A percentile compares a stretch with the other conserved stretches of the same genome.
Evolutionary conservation across 2,888 invertebrate species (phyloP).

Genomic region (Galerucella nymphaeae): DNA sequence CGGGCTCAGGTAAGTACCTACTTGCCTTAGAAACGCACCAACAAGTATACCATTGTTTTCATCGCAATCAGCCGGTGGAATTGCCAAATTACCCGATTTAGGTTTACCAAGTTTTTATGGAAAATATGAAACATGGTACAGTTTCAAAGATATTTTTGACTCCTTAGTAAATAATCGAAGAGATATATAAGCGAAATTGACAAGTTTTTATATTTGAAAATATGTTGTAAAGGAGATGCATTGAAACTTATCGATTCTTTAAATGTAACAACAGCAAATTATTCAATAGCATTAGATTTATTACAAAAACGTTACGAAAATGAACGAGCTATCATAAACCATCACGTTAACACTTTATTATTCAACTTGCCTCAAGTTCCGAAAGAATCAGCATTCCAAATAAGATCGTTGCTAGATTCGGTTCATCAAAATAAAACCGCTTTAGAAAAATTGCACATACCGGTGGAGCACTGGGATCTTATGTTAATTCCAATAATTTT

Average conservation of each 20-base stretch:
- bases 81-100: neutral
- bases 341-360: neutral
- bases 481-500: constrained; percentile 37
- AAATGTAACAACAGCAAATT: neutral
- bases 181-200: neutral
- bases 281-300: neutral
- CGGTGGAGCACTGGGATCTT: constrained; percentile 38
- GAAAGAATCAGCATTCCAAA: constrained; percentile 2
- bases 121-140: neutral
- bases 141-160: neutral
- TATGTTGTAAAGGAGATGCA: neutral
- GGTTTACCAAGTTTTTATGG: neutral
- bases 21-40: too few species aligned
- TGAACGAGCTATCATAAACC: neutral
- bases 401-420: constrained; percentile 36
- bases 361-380: neutral
- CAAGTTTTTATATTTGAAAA: neutral
- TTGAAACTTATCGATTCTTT: neutral
- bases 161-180: neutral
- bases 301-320: neutral
- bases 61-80: neutral
- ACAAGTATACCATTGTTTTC: too few species aligned
- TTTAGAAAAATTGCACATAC: constrained; percentile 36
- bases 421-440: constrained; percentile 33
- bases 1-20: too few species aligned